Evolutionary conservation across 2,797 vertebrate genomes (phyloP).

Genomic region (Erpetoichthys calabaricus): DNA sequence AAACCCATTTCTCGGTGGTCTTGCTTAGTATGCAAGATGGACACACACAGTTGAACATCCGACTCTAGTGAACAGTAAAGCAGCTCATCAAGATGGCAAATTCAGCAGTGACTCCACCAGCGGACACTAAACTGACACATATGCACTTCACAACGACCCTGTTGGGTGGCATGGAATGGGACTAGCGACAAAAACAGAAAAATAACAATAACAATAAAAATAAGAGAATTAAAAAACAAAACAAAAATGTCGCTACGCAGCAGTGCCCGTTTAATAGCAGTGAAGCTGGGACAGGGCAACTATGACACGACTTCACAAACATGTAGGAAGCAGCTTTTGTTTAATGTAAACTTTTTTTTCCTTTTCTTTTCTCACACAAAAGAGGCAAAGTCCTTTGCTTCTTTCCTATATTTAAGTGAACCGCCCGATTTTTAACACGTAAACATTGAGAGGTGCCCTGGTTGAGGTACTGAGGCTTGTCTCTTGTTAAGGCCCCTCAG

Average conservation of each 20-base stretch:
- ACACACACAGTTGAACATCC: slow-evolving; percentile 38
- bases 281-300: no score
- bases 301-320: slow-evolving; percentile 44
- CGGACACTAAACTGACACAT: slow-evolving; percentile 37
- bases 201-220: slow-evolving; percentile 42
- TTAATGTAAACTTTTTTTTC: slow-evolving; percentile 66
- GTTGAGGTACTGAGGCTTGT: slow-evolving; percentile 82
- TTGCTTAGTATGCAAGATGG: slow-evolving; percentile 34
- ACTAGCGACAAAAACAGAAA: slow-evolving; percentile 28
- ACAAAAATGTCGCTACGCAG: slow-evolving; percentile 50
- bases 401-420: slow-evolving; percentile 49
- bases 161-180: slow-evolving; percentile 20
- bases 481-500: slow-evolving; percentile 72
- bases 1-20: slow-evolving; percentile 14
- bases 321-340: slow-evolving; percentile 70
- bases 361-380: slow-evolving; percentile 42
- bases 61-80: slow-evolving; percentile 48
- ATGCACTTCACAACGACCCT: slow-evolving; percentile 47
- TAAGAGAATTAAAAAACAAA: slow-evolving; percentile 41
- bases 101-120: slow-evolving; percentile 53
- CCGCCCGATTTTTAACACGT: slow-evolving; percentile 90
- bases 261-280: slow-evolving; percentile 21
- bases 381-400: slow-evolving; percentile 37
- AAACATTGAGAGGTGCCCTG: slow-evolving; percentile 96
- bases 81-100: slow-evolving; percentile 44